These are phyloP conservation scores for Hylaeus anthracinus DNA, from an alignment of 1,140 invertebrate genomes.

Conservation along the genomic window DNA sequence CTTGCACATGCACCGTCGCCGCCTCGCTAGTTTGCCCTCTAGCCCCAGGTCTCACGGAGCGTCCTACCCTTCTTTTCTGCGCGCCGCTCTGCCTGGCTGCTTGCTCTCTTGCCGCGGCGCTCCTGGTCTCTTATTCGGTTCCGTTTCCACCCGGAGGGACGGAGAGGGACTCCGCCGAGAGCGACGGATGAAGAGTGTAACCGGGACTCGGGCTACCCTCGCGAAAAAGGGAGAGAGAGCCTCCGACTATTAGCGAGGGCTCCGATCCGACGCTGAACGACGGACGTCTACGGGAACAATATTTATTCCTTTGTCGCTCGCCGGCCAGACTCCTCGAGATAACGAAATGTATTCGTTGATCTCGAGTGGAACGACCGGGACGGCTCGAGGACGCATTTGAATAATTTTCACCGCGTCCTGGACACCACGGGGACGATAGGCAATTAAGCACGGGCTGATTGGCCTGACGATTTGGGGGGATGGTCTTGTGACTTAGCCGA, in stretches of 20 bases:
- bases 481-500: background rate
- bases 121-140: constrained; percentile 55
- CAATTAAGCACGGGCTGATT: background rate
- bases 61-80: constrained; percentile 51
- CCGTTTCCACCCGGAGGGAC: constrained; percentile 55
- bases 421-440: background rate
- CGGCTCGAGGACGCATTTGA: constrained; percentile 49
- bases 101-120: constrained; percentile 22
- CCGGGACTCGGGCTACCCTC: constrained; percentile 43
- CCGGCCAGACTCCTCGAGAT: constrained; percentile 59
- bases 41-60: constrained; percentile 7
- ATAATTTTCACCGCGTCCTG: constrained; percentile 30
- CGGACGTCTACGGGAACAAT: constrained; percentile 50
- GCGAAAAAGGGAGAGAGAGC: constrained; percentile 16
- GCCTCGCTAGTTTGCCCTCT: constrained; percentile 28
- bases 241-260: constrained; percentile 57
- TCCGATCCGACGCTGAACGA: constrained; percentile 47
- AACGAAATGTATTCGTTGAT: constrained; percentile 56
- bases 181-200: constrained; percentile 48
- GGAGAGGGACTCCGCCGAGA: constrained; percentile 25
- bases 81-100: constrained; percentile 15
- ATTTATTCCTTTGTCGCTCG: constrained; percentile 63
- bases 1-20: constrained; percentile 51
- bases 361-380: constrained; percentile 6
- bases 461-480: background rate